These are phyloP conservation scores for Dasysyrphus albostriatus DNA, from an alignment of 2,888 invertebrate species.

Conservation along the genomic window DNA sequence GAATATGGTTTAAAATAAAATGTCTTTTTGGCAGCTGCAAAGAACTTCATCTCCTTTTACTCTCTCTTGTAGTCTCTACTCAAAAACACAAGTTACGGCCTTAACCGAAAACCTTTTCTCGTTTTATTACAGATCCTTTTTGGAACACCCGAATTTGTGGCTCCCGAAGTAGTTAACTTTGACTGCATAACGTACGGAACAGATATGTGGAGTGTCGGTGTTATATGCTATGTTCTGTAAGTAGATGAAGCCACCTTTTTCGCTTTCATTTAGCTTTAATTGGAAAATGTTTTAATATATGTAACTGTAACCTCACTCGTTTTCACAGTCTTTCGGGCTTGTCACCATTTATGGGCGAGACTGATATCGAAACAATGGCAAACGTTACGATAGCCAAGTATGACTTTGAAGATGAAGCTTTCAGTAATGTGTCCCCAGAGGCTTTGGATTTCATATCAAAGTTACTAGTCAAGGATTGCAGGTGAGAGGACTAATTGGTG, in stretches of 20 bases:
- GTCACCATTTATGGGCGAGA: constrained; percentile 99
- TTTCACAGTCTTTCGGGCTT: constrained; percentile 92
- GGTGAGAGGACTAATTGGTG: constrained; percentile 88
- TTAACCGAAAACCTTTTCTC: not conserved
- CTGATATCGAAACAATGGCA: constrained; percentile 98
- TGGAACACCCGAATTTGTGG: constrained; percentile 99
- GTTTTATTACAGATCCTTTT: constrained; percentile 88
- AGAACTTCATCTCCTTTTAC: not conserved
- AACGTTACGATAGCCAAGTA: constrained; percentile 98
- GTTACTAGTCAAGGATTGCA: constrained; percentile 95
- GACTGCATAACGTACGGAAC: constrained; percentile 98
- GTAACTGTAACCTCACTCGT: not conserved
- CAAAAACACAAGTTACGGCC: constrained; percentile 16
- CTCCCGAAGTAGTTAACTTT: constrained; percentile 99
- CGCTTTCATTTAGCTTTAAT: constrained; percentile 14
- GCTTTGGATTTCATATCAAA: constrained; percentile 98
- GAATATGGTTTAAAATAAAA: constrained; percentile 13
- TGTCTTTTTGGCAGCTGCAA: constrained; percentile 20
- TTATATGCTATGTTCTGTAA: constrained; percentile 99
- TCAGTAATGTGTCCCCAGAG: constrained; percentile 96
- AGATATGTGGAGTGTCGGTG: constrained; percentile 99
- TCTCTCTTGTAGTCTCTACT: not conserved
- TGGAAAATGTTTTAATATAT: constrained; percentile 29
- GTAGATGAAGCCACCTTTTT: constrained; percentile 83
- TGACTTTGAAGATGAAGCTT: constrained; percentile 98